phyloP scores from a whole-genome alignment of 2,888 invertebrate genomes.

The Oligia strigilis region DNA sequence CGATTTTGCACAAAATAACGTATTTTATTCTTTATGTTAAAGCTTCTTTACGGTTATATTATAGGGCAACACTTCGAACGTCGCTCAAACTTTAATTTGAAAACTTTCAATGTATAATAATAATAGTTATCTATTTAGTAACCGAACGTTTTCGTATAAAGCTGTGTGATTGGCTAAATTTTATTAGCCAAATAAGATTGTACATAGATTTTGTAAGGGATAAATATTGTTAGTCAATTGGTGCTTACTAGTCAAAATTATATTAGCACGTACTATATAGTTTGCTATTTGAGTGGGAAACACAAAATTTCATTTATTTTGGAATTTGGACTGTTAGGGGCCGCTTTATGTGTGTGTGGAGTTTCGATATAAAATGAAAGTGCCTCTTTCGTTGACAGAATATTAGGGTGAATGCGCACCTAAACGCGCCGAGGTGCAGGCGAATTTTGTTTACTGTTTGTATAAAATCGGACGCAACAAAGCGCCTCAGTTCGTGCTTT shows the following conservation, averaged over 20 bases:
- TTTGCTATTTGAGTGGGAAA: constrained; percentile 65
- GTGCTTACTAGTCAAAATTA: constrained; percentile 91
- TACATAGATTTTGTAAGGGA: constrained; percentile 79
- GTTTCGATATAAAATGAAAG: constrained; percentile 36
- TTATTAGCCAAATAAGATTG: constrained; percentile 82
- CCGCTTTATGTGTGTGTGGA: constrained; percentile 4
- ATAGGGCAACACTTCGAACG: constrained; percentile 39
- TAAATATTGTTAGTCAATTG: constrained; percentile 86
- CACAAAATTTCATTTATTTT: constrained; percentile 52
- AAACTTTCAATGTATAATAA: constrained; percentile 60
- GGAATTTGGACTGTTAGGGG: constrained; percentile 8
- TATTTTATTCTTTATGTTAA: constrained; percentile 52
- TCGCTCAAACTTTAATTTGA: constrained; percentile 66
- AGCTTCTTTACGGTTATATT: constrained; percentile 40
- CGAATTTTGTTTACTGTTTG: background rate
- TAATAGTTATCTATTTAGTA: constrained; percentile 61
- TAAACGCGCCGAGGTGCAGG: background rate
- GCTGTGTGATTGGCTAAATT: constrained; percentile 84
- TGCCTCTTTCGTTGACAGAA: constrained; percentile 22
- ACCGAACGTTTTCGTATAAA: constrained; percentile 69
- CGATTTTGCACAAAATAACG: constrained; percentile 53
- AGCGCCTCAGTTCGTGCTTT: background rate
- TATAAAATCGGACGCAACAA: background rate
- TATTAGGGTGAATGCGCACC: constrained; percentile 2
- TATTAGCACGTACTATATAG: constrained; percentile 84